Conservation (phyloP, 2,888 invertebrate genomes). For the Trichopria drosophilae region DNA sequence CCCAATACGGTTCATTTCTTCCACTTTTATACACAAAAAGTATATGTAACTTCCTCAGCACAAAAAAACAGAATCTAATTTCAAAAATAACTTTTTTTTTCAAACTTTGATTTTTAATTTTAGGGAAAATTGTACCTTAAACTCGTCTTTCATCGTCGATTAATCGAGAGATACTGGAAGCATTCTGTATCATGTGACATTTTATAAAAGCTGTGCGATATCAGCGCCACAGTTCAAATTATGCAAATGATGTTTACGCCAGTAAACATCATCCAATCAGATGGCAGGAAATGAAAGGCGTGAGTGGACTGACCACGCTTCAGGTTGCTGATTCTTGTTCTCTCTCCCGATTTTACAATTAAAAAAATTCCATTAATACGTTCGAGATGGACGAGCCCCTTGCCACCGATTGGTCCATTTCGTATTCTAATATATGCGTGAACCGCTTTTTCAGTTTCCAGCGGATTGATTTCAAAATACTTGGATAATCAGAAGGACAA, state of each 20-base stretch:
- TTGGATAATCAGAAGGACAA: no score
- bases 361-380: constrained; percentile 12
- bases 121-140: constrained; percentile 41
- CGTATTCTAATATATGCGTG: no score
- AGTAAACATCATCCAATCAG: constrained; percentile 41
- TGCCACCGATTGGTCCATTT: no score
- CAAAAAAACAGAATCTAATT: no score
- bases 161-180: constrained; percentile 12
- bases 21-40: no score
- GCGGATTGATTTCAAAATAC: no score
- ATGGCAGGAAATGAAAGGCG: constrained; percentile 37
- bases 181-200: constrained; percentile 32
- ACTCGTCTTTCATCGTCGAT: constrained; percentile 41
- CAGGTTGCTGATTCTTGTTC: constrained; percentile 35
- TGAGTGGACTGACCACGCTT: constrained; percentile 38
- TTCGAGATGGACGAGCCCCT: constrained; percentile 12
- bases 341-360: background rate
- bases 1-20: no score
- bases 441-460: no score
- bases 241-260: constrained; percentile 47
- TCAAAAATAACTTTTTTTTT: constrained; percentile 4
- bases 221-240: constrained; percentile 37
- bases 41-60: no score
- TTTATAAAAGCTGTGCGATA: constrained; percentile 46
- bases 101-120: background rate